Percentiles rank a stretch among this genome's conserved stretches.
Conservation (phyloP, 2,113 vertebrate species). For the Zonotrichia leucophrys region DNA sequence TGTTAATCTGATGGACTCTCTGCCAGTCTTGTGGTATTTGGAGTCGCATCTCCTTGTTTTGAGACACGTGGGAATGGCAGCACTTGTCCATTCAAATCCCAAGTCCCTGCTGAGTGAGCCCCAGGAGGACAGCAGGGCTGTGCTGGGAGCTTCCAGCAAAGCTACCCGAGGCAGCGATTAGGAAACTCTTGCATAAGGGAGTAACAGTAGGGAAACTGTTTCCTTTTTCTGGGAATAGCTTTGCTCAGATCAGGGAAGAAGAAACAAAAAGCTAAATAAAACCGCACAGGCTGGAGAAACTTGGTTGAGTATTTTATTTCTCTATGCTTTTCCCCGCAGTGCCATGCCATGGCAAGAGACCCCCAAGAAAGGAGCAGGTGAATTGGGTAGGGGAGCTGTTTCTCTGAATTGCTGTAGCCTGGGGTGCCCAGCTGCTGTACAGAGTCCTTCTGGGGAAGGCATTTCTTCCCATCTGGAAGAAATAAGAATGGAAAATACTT, state of each 20-base stretch:
- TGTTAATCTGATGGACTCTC: conserved; percentile 21
- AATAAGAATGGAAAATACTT: conserved; percentile 58
- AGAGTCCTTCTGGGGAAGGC: not conserved
- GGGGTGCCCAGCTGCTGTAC: conserved; percentile 4
- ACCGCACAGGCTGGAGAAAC: not conserved
- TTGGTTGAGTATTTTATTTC: not conserved
- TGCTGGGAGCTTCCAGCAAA: not conserved
- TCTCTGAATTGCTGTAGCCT: not conserved
- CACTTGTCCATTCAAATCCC: conserved; percentile 9
- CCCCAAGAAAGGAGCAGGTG: conserved; percentile 1
- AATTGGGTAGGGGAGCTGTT: not conserved
- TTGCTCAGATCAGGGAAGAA: conserved; percentile 6
- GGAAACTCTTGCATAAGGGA: conserved; percentile 53
- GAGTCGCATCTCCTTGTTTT: not conserved
- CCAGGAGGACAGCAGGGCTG: not conserved
- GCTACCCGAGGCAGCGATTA: not conserved
- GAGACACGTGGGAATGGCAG: conserved; percentile 8
- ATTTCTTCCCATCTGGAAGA: conserved; percentile 64
- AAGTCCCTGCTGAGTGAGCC: not conserved
- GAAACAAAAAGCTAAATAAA: not conserved
- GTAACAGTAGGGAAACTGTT: conserved; percentile 32
- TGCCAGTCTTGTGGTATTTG: conserved; percentile 5
- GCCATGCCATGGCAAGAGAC: not conserved
- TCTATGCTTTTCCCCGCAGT: not conserved
- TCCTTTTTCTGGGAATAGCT: conserved; percentile 39